Evolutionary conservation across 2,797 vertebrate genomes (phyloP).

Genomic region (Babyrousa celebensis): DNA sequence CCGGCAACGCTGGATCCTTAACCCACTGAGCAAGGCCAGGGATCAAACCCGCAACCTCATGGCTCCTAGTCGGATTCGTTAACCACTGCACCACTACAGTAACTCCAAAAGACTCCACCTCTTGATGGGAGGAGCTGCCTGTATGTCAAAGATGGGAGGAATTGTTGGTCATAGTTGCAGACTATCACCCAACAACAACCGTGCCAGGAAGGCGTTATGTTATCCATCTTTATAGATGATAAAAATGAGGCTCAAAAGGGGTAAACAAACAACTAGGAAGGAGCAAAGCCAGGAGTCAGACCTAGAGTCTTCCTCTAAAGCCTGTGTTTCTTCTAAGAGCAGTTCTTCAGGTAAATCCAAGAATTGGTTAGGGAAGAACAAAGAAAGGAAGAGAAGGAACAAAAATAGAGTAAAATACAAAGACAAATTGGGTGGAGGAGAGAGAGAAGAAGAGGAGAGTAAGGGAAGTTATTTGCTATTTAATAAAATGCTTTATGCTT

Average conservation of each 20-base stretch:
- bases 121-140: background rate
- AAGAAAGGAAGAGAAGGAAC: background rate
- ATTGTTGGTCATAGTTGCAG: conserved; percentile 12
- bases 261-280: conserved; percentile 17
- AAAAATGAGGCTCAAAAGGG: conserved; percentile 25
- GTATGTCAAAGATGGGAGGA: conserved; percentile 30
- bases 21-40: too few relatives aligned
- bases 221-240: conserved; percentile 28
- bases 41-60: too few relatives aligned
- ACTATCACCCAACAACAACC: background rate
- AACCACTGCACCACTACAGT: too few relatives aligned
- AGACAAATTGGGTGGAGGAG: background rate
- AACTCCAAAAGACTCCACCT: background rate
- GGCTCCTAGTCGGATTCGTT: too few relatives aligned
- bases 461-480: conserved; percentile 24
- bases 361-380: conserved; percentile 1
- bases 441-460: background rate
- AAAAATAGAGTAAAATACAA: conserved; percentile 47
- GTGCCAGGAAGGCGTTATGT: background rate
- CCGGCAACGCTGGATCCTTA: too few relatives aligned
- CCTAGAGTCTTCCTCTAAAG: background rate
- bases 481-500: conserved; percentile 9
- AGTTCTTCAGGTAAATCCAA: background rate
- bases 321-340: conserved; percentile 18
- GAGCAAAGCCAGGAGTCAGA: background rate